Base-by-base conservation (phyloP, 92 coral and sea anemone genomes). In the Palythoa caribaeorum region DNA sequence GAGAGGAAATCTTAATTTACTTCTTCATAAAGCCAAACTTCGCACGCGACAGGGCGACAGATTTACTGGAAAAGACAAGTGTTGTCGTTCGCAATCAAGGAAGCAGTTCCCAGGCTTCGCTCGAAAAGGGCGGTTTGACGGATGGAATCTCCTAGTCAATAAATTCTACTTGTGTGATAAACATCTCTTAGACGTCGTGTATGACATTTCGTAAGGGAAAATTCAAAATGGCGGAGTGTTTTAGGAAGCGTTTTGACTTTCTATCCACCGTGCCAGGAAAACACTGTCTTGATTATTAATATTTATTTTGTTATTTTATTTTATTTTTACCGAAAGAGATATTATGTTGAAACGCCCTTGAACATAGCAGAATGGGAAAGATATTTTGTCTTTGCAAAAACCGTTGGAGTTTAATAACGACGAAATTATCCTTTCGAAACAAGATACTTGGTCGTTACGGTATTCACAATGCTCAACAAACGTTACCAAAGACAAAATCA, bases 401-500 rank as follows among this genome's bases (percentile, higher is more conserved):
- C 15, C 86, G 14, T 12, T 66, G 85, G 85, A 60, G 38, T 36
- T 38, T 12, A 10, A 5, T 12, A 10, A 5, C 63, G 9, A 5
- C 9, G 10, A 38, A 50, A 20, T 2, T 63, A 20, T 38, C 75
- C 2, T 20, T 52, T 15, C 38, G 4, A 65, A 48, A 65, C 3
- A 50, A 14, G 39, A 65, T 21, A 16, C 19, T n/a, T 11, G 12
- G 54, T 52, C 38, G 76, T 65, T 60, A 10, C 16, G 38, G 35
- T 62, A 65, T 5, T 20, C 74, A 63, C 6, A 81, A 38, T 65
- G 40, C 75, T n/a, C 83, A 77, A 7, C 44, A 81, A 12, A 65
- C 75, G 38, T 6, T 66, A 19, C 76, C 75, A 40, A 86, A 81
- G 73, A 69, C 68, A 4, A 90, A 57, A 37, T 40, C 62, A 84